Evolutionary conservation across 2,113 vertebrate genomes (phyloP).

Genomic region (Brachyistius frenatus): DNA sequence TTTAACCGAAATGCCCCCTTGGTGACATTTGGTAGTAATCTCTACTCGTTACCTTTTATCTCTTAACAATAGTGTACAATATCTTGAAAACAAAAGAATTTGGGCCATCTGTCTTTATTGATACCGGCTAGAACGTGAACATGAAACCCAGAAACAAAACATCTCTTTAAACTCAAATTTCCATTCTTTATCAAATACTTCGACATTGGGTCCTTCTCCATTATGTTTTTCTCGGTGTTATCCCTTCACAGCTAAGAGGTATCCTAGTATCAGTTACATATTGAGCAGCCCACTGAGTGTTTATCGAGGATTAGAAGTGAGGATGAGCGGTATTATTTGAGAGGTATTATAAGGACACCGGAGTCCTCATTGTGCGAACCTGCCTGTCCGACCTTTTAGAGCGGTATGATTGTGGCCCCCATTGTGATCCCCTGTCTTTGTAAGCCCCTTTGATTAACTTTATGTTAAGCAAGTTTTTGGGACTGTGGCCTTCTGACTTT

Average conservation of each 20-base stretch:
- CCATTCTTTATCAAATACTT: conserved; percentile 47
- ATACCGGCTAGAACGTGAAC: conserved; percentile 5
- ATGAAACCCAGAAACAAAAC: conserved; percentile 40
- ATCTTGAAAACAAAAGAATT: conserved; percentile 1
- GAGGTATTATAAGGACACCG: conserved; percentile 91
- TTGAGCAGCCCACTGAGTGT: conserved; percentile 86
- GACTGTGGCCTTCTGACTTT: conserved; percentile 71
- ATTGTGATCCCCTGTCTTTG: conserved; percentile 87
- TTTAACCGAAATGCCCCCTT: not conserved
- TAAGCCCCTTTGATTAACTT: conserved; percentile 93
- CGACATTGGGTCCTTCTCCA: conserved; percentile 49
- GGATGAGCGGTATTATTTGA: conserved; percentile 84
- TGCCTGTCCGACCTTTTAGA: conserved; percentile 91
- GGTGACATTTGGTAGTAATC: not conserved
- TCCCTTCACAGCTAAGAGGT: conserved; percentile 44
- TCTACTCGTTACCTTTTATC: too few relatives aligned
- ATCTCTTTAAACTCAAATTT: conserved; percentile 25
- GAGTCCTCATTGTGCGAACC: conserved; percentile 91
- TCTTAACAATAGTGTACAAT: not conserved
- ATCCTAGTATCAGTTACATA: conserved; percentile 82
- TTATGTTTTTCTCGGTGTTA: conserved; percentile 60
- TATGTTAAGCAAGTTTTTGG: conserved; percentile 93
- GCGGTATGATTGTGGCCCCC: conserved; percentile 87
- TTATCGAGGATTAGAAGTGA: conserved; percentile 93
- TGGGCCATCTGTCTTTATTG: not conserved